Base-by-base conservation (phyloP, 2,113 vertebrate species). In the Amblyopsis rosae region DNA sequence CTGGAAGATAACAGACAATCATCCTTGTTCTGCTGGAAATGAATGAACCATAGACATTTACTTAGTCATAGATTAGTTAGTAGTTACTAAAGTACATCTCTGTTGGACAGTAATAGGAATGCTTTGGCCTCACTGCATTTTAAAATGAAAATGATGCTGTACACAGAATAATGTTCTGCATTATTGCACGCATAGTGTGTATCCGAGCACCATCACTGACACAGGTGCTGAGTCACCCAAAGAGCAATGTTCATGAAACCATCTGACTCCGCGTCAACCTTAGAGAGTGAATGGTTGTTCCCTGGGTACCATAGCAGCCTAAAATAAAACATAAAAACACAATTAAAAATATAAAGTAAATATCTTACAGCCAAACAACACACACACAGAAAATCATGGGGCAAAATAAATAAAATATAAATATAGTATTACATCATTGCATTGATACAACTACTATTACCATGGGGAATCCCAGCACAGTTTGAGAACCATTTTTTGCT, bases 211-310 rank as follows among this genome's bases (percentile, higher is more conserved):
- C 19, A 65, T 92, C 73, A 91, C 79, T 85, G 83, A 65, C n/a
- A 76, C 72, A 96, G 73, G 85, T 98, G 94, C 4, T 94, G 92
- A 35, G 89, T 83, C 66, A 98, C 88, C 98, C 98, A 99, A 55
- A 98, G 86, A 0, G 86, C 93, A 1, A 93, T 87, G 75, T 99
- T 99, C 94, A 98, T 94, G 77, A 99, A 97, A 32, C 93, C 91
- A 3, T 99, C 97, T 0, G 96, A 96, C 82, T 99, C 95, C 0
- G 96, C 96, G 46, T 98, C 96, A 1, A 98, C 86, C 9, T 95
- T 94, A 0, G 95, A 92, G 5, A 99, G 89, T 0, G 95, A 88
- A 0, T 99, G 97, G 88, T 92, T 94, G 83, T 97, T 98, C 61
- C 92, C 94, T 0, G 95, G 95, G 75, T 99, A 99, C 86, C 93